phyloP scores from a whole-genome alignment of 1,140 invertebrate species.

The Pararge aegeria region DNA sequence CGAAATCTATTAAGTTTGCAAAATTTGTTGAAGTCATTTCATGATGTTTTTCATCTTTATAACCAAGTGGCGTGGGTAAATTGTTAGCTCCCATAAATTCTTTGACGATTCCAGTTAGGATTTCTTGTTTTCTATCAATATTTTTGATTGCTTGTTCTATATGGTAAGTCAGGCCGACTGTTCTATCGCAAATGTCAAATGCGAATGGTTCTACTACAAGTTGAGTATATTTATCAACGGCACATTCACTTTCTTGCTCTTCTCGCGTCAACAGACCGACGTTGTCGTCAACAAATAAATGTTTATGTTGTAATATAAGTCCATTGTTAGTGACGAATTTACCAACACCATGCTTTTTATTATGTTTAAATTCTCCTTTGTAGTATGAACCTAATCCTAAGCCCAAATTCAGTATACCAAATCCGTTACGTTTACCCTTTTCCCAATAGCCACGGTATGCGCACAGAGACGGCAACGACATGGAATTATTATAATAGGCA shows the following conservation, averaged over 20 bases:
- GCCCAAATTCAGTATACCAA: conserved; percentile 77
- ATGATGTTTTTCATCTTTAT: conserved; percentile 31
- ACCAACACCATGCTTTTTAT: conserved; percentile 80
- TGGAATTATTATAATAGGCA: conserved; percentile 71
- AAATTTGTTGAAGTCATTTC: conserved; percentile 27
- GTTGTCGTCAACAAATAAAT: conserved; percentile 77
- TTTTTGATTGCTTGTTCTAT: conserved; percentile 57
- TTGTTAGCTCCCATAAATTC: conserved; percentile 61
- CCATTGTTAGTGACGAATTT: conserved; percentile 80
- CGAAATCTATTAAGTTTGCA: conserved; percentile 59
- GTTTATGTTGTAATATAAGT: conserved; percentile 67
- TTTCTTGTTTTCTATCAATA: conserved; percentile 52
- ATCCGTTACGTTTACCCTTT: conserved; percentile 76
- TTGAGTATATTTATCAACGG: conserved; percentile 28
- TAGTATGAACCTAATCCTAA: conserved; percentile 77
- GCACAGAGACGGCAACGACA: conserved; percentile 74
- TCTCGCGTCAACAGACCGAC: conserved; percentile 39
- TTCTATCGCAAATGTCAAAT: conserved; percentile 59
- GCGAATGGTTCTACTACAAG: conserved; percentile 38
- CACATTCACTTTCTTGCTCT: conserved; percentile 20
- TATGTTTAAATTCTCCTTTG: conserved; percentile 78
- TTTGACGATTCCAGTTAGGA: conserved; percentile 42
- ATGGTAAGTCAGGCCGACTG: conserved; percentile 55
- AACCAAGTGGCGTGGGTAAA: conserved; percentile 6
- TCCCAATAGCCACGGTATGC: conserved; percentile 79